Conservation (phyloP, 1,140 invertebrate species). For the Antheraea pernyi region DNA sequence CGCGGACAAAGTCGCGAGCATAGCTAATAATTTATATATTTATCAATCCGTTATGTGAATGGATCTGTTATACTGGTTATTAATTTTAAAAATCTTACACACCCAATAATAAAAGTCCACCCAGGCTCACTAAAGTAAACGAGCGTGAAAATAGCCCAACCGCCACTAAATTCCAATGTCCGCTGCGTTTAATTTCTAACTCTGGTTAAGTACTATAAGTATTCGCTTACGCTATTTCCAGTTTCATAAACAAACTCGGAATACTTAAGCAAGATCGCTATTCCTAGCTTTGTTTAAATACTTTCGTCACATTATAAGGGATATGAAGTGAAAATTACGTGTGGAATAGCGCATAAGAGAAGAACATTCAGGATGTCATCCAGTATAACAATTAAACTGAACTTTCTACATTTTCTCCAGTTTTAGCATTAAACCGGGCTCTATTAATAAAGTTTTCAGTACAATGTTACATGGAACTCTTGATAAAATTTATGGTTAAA, state of each 20-base stretch:
- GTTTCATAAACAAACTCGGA: not conserved
- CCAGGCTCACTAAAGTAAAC: not conserved
- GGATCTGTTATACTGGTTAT: too few species aligned
- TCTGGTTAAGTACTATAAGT: not conserved
- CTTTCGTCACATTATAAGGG: not conserved
- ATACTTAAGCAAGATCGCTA: not conserved
- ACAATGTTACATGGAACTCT: not conserved
- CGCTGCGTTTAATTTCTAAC: not conserved
- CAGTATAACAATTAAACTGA: not conserved
- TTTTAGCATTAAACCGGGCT: not conserved
- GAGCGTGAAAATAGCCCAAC: not conserved
- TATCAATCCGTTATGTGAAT: too few species aligned
- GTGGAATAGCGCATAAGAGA: not conserved
- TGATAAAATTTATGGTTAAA: too few species aligned
- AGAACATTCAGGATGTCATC: not conserved
- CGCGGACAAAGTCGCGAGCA: too few species aligned
- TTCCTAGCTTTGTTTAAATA: not conserved
- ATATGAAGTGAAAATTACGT: not conserved
- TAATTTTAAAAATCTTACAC: too few species aligned
- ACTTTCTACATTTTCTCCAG: not conserved
- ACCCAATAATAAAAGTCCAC: not conserved
- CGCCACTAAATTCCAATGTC: not conserved
- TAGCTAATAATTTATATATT: too few species aligned
- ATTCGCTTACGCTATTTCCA: slow-evolving; percentile 1
- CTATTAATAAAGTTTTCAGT: not conserved